phyloP scores from a whole-genome alignment of 2,888 invertebrate genomes.

The Holacanthella duospinosa region DNA sequence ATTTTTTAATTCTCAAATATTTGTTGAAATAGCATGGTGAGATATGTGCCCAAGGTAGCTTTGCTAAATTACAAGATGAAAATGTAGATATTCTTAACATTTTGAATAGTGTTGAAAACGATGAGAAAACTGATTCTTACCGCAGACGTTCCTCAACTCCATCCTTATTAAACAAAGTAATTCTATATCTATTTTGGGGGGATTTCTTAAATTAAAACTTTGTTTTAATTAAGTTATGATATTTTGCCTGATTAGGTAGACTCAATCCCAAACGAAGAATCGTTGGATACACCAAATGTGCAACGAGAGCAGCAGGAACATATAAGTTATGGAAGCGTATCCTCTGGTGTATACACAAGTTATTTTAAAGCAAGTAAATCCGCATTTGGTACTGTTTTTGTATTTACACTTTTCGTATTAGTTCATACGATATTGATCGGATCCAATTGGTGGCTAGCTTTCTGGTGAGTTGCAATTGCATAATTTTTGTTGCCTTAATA shows the following conservation, averaged over 20 bases:
- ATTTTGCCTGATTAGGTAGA: too few species aligned
- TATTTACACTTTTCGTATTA: constrained; percentile 49
- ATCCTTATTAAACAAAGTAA: too few species aligned
- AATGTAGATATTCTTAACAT: constrained; percentile 68
- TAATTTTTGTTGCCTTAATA: too few species aligned
- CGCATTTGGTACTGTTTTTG: constrained; percentile 40
- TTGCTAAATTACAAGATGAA: constrained; percentile 57
- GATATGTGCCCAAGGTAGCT: constrained; percentile 50
- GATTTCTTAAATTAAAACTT: too few species aligned
- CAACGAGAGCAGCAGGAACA: not conserved
- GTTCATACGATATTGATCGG: constrained; percentile 56
- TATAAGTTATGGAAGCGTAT: not conserved
- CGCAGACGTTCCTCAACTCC: too few species aligned
- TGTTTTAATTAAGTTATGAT: too few species aligned
- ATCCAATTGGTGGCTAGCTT: constrained; percentile 63
- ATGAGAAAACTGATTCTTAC: constrained; percentile 12
- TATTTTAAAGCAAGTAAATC: not conserved
- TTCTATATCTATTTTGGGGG: too few species aligned
- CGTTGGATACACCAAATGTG: not conserved
- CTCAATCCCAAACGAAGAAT: not conserved
- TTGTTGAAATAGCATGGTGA: constrained; percentile 41
- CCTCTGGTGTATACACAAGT: not conserved
- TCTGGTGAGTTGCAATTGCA: too few species aligned
- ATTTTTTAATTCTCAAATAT: not conserved
- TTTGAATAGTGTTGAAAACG: constrained; percentile 43